Evolutionary conservation across 2,888 invertebrate species (phyloP).

Genomic region (Orthonevra nobilis): DNA sequence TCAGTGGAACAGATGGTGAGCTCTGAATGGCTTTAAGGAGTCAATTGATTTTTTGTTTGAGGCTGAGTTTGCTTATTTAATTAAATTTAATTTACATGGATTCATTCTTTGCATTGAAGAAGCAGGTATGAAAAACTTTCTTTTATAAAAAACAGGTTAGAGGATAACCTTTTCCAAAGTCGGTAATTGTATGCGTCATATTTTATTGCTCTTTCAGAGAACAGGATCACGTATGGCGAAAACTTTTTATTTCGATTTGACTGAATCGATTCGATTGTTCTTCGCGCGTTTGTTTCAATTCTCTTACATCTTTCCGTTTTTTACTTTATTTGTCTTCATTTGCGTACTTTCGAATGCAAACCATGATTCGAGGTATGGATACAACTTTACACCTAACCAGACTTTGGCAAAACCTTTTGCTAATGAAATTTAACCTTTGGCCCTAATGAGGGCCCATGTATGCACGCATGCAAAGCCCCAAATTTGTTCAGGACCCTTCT

Average conservation of each 20-base stretch:
- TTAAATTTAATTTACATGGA: too few relatives aligned
- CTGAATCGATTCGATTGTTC: slow-evolving; percentile 2
- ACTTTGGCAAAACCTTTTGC: slow-evolving; percentile 24
- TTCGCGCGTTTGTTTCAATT: slow-evolving; percentile 1
- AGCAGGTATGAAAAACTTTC: too few relatives aligned
- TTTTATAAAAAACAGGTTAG: too few relatives aligned
- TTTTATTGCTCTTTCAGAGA: too few relatives aligned
- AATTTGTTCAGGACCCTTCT: slow-evolving; percentile 20
- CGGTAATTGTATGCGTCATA: too few relatives aligned
- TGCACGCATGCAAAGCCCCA: slow-evolving; percentile 24
- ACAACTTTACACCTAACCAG: slow-evolving; percentile 29
- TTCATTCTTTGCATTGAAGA: too few relatives aligned
- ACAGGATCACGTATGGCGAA: slow-evolving; percentile 2
- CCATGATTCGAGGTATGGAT: slow-evolving; percentile 27
- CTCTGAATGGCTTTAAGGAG: not conserved
- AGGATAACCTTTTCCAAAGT: too few relatives aligned
- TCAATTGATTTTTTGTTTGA: too few relatives aligned
- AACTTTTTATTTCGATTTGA: not conserved
- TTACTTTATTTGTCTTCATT: slow-evolving; percentile 10
- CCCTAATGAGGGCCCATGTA: slow-evolving; percentile 27
- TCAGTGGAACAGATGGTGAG: not conserved
- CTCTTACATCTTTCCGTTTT: not conserved
- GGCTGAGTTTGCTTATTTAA: too few relatives aligned
- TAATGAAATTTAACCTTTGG: slow-evolving; percentile 44
- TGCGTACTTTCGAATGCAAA: slow-evolving; percentile 27